Evolutionary conservation across 2,888 invertebrate genomes (phyloP).

Genomic region (Pyrrhia umbra): DNA sequence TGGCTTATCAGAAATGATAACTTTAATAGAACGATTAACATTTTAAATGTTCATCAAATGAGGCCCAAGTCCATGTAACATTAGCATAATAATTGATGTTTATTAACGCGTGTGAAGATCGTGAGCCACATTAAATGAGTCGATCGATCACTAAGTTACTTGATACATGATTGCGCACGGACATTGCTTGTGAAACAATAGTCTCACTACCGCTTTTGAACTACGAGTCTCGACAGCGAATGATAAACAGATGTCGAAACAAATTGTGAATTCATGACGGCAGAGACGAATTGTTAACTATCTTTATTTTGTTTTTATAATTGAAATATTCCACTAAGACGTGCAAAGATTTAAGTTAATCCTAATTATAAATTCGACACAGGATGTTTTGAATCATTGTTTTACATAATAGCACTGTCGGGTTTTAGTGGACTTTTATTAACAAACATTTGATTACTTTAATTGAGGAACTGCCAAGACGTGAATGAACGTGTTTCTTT

Average conservation of each 20-base stretch:
- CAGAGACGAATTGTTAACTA: conserved; percentile 54
- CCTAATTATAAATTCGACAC: conserved; percentile 43
- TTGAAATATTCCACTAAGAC: conserved; percentile 49
- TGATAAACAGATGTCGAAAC: conserved; percentile 74
- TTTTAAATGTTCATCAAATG: conserved; percentile 34
- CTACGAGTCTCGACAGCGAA: conserved; percentile 61
- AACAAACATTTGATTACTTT: conserved; percentile 1
- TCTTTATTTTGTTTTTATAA: conserved; percentile 41
- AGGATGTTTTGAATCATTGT: conserved; percentile 7
- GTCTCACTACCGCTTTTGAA: conserved; percentile 66
- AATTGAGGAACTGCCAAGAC: conserved; percentile 2
- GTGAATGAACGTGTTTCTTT: conserved; percentile 4
- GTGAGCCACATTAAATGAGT: conserved; percentile 54
- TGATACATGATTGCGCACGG: conserved; percentile 68
- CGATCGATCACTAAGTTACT: conserved; percentile 61
- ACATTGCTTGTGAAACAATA: conserved; percentile 73
- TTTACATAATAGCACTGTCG: conserved; percentile 3
- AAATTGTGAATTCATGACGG: conserved; percentile 66
- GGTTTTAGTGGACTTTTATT: background rate
- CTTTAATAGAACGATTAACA: conserved; percentile 28
- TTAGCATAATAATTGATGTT: conserved; percentile 57
- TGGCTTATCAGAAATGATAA: conserved; percentile 7
- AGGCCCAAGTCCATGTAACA: conserved; percentile 32
- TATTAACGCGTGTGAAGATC: conserved; percentile 51
- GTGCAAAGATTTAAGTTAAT: conserved; percentile 40